Evolutionary conservation across 2,113 vertebrate species (phyloP), one percentile per base, ranked within the genome.

Genomic region (Dermatemys mawii): DNA sequence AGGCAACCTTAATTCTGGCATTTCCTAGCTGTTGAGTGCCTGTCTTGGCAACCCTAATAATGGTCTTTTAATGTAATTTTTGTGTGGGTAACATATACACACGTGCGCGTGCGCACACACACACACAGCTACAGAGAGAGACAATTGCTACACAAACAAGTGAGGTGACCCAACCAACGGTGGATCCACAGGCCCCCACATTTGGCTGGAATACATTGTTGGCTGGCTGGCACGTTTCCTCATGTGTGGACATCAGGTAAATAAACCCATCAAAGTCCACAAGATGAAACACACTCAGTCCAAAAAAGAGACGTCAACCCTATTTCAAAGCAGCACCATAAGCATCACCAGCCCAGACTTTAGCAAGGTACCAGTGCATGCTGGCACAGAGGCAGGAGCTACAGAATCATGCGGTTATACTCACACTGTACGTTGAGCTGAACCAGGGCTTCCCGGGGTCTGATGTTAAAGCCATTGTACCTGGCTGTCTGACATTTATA

Each of bases 391-490:
- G 78, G 38, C 50, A 86, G 75, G 81, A 2, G 0, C 38, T 88
- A 73, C 76, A 11, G 57, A 10, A 24, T 38, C 12, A 12, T 5
- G 4, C 1, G 11, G 60, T 11, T 73, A 73, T 97, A 98, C 99
- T 99, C 98, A 99, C 99, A 99, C 95, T 99, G 99, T 87, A 99
- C 99, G 8, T 98, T 99, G 92, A 99, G 99, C 88, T 99, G 99
- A 96, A 99, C 99, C 93, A 99, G 97, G 16, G 98, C 98, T 95
- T 99, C 99, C 4, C 99, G 98, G 22, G 99, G 98, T 86, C 99
- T 99, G 96, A 99, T 99, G 98, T 99, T 99, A 54, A 99, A 99
- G 78, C 99, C 99, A 7, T 99, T 99, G 97, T 99, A 99, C 8
- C 99, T 99, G 49, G 99, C 99, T 1, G 99, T 99, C 97, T 99